phyloP scores from a whole-genome alignment of 2,797 vertebrate species.

The Scleropages formosus region DNA sequence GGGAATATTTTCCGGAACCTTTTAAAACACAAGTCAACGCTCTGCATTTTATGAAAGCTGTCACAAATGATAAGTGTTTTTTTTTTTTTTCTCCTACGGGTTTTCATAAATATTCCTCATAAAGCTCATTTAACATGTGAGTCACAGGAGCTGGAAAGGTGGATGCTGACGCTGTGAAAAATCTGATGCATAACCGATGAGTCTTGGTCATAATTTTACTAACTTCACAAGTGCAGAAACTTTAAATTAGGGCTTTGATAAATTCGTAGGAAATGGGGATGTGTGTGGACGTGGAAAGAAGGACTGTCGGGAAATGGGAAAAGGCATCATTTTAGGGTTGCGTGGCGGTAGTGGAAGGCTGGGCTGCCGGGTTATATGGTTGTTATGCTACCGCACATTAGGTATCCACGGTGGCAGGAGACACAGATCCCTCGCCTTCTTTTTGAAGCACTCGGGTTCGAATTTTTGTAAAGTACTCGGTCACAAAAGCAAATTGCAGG shows the following conservation, averaged over 20 bases:
- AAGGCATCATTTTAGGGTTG: too few species aligned
- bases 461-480: too few species aligned
- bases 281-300: slow-evolving; percentile 12
- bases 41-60: slow-evolving; percentile 28
- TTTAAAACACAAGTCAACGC: slow-evolving; percentile 23
- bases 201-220: slow-evolving; percentile 23
- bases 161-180: slow-evolving; percentile 10
- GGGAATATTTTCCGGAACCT: slow-evolving; percentile 29
- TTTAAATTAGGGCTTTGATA: slow-evolving; percentile 3
- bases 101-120: slow-evolving; percentile 27
- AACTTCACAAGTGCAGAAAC: background rate
- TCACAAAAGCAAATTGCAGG: too few species aligned
- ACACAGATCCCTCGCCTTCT: too few species aligned
- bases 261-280: background rate
- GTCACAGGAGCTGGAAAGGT: background rate
- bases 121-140: slow-evolving; percentile 12
- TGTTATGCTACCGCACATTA: too few species aligned
- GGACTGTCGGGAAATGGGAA: too few species aligned
- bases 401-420: too few species aligned
- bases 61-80: slow-evolving; percentile 16
- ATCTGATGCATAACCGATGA: slow-evolving; percentile 11
- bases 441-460: too few species aligned
- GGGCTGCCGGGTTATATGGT: too few species aligned
- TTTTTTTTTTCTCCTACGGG: background rate
- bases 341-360: background rate